Base-by-base conservation (phyloP, 1,140 invertebrate species). In the Trichoplusia ni region DNA sequence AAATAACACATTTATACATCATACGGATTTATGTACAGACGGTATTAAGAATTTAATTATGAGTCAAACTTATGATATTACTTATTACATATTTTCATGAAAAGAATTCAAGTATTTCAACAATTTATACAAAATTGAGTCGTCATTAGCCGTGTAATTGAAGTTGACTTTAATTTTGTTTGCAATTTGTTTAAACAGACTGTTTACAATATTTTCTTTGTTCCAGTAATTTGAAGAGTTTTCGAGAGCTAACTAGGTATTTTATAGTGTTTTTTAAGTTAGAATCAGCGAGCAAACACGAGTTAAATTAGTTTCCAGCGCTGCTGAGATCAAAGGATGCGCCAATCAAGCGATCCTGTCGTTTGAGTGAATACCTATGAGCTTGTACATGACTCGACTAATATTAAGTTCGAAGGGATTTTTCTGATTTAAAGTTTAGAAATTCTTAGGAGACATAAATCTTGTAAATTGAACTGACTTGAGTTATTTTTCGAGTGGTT, bases 1-100 rank as follows among this genome's bases (percentile, higher is more conserved):
- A 81, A 73, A 81, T 79, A 73, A 66, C 62, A 70, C 71, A 72
- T 71, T 71, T 74, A 73, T 72, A 76, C 67, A 73, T 76, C 76
- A 75, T 71, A 69, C 69, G 65, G 70, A 77, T 75, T 81, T 78
- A 75, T 77, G 56, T 68, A 73, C 56, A 71, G 54, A 61, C 51
- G 31, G 65, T 70, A 67, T 69, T 72, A 58, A 70, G 70, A 72
- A 68, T 69, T 74, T 75, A 72, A 75, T 77, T 75, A 70, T 66
- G 61, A 69, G 37, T 35, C 37, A 19, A 58, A 71, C 8, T 51
- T 67, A 60, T 42, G 18, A 67, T 60, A 61, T 67, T 53, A 33
- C 29, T 44, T 61, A 58, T 40, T 60, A n/a, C 58, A 60, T 46
- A 47, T 59, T 59, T 60, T 2, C 29, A 49, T 60, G 21, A 9